Evolutionary conservation across 2,888 invertebrate species (phyloP).

Genomic region (Arenicola marina): DNA sequence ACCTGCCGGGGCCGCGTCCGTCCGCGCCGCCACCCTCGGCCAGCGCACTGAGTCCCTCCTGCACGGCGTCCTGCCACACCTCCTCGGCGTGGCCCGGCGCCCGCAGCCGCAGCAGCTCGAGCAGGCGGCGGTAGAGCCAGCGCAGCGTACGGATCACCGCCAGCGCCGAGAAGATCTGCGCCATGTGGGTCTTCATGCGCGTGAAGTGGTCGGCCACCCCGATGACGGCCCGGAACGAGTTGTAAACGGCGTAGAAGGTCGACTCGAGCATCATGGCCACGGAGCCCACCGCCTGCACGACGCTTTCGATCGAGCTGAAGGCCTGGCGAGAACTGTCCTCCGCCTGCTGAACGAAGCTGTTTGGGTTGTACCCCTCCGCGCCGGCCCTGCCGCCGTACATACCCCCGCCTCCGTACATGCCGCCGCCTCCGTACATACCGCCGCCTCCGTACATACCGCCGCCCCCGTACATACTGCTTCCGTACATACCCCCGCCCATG

Average conservation of each 20-base stretch:
- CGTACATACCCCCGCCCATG: slow-evolving; percentile 20
- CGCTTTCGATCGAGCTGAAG: slow-evolving; percentile 91
- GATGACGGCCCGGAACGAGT: slow-evolving; percentile 91
- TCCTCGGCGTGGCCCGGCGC: slow-evolving; percentile 58
- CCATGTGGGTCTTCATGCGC: slow-evolving; percentile 78
- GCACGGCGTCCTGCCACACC: slow-evolving; percentile 52
- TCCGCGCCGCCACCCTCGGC: slow-evolving; percentile 46
- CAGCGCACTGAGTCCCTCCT: slow-evolving; percentile 41
- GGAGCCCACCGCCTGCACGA: slow-evolving; percentile 89
- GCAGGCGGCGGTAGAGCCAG: slow-evolving; percentile 79
- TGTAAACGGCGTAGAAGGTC: slow-evolving; percentile 92
- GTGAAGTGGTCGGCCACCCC: slow-evolving; percentile 96
- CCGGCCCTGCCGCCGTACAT: slow-evolving; percentile 36
- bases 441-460: slow-evolving; percentile 21
- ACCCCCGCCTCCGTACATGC: slow-evolving; percentile 31
- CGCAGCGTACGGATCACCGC: slow-evolving; percentile 79
- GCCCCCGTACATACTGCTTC: slow-evolving; percentile 14
- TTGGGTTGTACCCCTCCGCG: slow-evolving; percentile 9
- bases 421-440: slow-evolving; percentile 38
- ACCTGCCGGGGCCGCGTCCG: slow-evolving; percentile 44
- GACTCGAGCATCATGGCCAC: slow-evolving; percentile 96
- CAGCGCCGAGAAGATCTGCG: slow-evolving; percentile 85
- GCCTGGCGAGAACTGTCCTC: slow-evolving; percentile 90
- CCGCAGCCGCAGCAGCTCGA: slow-evolving; percentile 67
- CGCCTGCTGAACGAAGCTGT: slow-evolving; percentile 76